Conservation (phyloP, 2,113 vertebrate species). For the Chiloscyllium plagiosum region DNA sequence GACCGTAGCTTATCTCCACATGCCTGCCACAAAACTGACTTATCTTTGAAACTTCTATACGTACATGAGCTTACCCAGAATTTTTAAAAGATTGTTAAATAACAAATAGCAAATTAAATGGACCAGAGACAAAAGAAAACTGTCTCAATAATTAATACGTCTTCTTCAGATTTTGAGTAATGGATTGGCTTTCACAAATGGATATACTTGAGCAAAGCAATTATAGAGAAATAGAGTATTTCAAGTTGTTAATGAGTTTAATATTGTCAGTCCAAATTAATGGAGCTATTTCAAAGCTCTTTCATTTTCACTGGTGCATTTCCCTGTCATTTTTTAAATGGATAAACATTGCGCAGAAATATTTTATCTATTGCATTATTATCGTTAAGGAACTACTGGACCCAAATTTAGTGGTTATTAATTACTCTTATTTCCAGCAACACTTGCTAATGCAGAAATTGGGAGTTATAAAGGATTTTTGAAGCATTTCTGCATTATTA, state of each 20-base stretch:
- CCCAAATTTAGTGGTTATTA: not conserved
- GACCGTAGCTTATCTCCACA: not conserved
- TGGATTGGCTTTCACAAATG: not conserved
- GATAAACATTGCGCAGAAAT: not conserved
- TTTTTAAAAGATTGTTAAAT: not conserved
- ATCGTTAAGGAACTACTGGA: not conserved
- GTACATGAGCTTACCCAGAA: not conserved
- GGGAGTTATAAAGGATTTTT: not conserved
- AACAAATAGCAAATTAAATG: not conserved
- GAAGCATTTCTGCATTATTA: not conserved
- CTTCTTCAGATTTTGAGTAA: slow-evolving; percentile 6
- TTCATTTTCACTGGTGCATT: not conserved
- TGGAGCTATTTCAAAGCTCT: not conserved
- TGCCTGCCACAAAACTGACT: not conserved
- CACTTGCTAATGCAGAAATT: not conserved
- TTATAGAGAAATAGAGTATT: slow-evolving; percentile 22
- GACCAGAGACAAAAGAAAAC: not conserved
- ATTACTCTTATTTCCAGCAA: not conserved
- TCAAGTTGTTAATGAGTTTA: slow-evolving; percentile 27
- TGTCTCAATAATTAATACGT: not conserved
- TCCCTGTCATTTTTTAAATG: slow-evolving; percentile 8
- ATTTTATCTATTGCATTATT: slow-evolving; percentile 21
- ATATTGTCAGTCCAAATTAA: slow-evolving; percentile 34
- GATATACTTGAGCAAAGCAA: slow-evolving; percentile 15
- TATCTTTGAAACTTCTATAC: not conserved